phyloP scores from a whole-genome alignment of 2,888 invertebrate species.

The Amphipoea oculea region DNA sequence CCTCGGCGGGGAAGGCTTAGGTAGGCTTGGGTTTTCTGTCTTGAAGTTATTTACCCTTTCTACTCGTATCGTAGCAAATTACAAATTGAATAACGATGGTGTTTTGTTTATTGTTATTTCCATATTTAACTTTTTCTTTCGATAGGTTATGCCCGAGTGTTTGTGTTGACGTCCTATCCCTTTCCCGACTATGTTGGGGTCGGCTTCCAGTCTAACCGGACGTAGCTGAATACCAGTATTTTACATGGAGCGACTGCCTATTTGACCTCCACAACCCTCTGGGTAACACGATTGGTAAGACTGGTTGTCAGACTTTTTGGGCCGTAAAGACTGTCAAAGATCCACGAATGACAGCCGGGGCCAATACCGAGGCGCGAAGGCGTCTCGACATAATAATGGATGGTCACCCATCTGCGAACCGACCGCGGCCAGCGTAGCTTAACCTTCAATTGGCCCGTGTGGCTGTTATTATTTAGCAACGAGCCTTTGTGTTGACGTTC shows the following conservation, averaged over 20 bases:
- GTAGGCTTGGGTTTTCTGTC: neutral
- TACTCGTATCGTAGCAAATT: neutral
- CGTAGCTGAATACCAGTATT: neutral
- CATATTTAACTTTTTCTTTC: neutral
- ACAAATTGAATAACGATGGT: neutral
- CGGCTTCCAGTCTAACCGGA: neutral
- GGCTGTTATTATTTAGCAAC: neutral
- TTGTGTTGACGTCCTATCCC: neutral
- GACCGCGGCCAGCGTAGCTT: neutral
- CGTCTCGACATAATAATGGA: neutral
- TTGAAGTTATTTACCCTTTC: constrained; percentile 18
- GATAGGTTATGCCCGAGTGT: neutral
- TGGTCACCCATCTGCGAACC: neutral
- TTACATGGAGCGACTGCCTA: neutral
- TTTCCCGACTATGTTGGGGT: neutral
- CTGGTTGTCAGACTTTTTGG: neutral
- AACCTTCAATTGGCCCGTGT: neutral
- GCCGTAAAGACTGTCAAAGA: neutral
- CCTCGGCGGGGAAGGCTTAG: neutral
- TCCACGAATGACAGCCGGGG: neutral
- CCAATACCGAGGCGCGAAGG: neutral
- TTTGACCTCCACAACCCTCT: neutral
- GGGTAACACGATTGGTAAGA: neutral
- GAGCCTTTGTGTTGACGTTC: neutral
- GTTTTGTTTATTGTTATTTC: constrained; percentile 1